phyloP scores from a whole-genome alignment of 1,140 invertebrate species.

The Trachymyrmex septentrionalis region DNA sequence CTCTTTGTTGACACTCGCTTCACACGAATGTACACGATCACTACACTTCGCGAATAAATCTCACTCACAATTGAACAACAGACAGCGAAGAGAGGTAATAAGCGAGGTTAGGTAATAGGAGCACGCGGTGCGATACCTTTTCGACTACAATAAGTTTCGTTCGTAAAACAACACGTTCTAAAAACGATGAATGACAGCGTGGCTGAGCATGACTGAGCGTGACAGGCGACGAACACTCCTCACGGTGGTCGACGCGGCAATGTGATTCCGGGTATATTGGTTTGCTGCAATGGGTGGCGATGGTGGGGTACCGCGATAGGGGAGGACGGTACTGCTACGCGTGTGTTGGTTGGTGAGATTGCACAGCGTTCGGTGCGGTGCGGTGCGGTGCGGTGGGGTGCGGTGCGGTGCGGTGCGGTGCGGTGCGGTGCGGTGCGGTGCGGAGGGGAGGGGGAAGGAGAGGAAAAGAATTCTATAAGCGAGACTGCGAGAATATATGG shows the following conservation, averaged over 20 bases:
- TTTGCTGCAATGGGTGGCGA: conserved; percentile 61
- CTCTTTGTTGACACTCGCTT: background rate
- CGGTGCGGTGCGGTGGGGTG: no score
- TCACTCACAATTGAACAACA: background rate
- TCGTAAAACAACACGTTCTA: background rate
- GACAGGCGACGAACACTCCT: conserved; percentile 75
- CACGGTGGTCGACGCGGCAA: conserved; percentile 81
- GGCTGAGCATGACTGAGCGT: conserved; percentile 68
- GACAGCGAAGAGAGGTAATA: background rate
- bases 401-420: background rate
- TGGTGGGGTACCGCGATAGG: conserved; percentile 69
- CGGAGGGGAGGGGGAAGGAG: background rate
- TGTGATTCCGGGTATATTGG: conserved; percentile 75
- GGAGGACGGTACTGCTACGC: conserved; percentile 46
- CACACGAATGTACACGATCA: conserved; percentile 2
- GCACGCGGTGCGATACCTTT: background rate
- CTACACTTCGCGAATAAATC: background rate
- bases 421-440: background rate
- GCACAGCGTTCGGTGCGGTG: background rate
- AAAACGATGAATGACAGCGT: conserved; percentile 64
- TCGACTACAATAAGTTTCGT: background rate
- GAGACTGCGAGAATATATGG: conserved; percentile 31
- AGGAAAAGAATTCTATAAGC: conserved; percentile 40
- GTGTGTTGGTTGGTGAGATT: conserved; percentile 46
- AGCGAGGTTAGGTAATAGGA: background rate